A percentile compares a stretch with the other conserved stretches of the same genome.
Evolutionary conservation across 2,113 vertebrate genomes (phyloP).

Genomic region (Neoarius graeffei): DNA sequence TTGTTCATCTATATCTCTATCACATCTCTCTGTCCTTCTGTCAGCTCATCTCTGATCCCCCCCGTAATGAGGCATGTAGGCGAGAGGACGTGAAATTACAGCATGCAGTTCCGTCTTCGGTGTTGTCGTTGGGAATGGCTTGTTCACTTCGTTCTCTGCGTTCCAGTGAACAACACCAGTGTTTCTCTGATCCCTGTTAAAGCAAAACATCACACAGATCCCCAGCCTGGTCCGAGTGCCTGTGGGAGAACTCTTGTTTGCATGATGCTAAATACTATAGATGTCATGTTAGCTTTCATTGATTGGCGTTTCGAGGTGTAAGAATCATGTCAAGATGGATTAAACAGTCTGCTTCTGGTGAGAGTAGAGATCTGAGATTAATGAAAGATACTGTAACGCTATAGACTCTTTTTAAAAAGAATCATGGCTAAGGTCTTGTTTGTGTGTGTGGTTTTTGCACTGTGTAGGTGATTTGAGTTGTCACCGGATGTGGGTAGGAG

Average conservation of each 20-base stretch:
- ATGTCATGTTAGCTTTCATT: background rate
- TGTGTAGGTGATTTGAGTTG: conserved; percentile 17
- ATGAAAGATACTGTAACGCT: background rate
- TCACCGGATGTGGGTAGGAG: conserved; percentile 43
- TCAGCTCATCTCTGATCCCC: conserved; percentile 2
- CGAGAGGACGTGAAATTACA: conserved; percentile 32
- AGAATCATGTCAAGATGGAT: background rate
- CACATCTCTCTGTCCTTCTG: conserved; percentile 9
- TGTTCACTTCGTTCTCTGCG: background rate
- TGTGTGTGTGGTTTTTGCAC: conserved; percentile 7
- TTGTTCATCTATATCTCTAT: conserved; percentile 23
- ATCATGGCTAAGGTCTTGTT: background rate
- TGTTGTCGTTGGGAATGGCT: background rate
- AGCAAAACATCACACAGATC: background rate
- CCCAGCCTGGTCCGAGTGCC: background rate
- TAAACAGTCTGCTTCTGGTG: background rate
- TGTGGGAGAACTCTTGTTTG: background rate
- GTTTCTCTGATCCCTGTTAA: background rate
- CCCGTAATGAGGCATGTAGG: conserved; percentile 13
- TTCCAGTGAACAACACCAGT: background rate
- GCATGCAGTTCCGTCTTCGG: conserved; percentile 2
- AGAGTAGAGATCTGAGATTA: background rate
- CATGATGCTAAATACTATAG: background rate
- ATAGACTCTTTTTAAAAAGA: background rate
- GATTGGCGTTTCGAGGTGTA: background rate